Percentiles rank a stretch among this genome's conserved stretches.
phyloP scores from a whole-genome alignment of 1,140 invertebrate species.

The Neoseiulus cucumeris region DNA sequence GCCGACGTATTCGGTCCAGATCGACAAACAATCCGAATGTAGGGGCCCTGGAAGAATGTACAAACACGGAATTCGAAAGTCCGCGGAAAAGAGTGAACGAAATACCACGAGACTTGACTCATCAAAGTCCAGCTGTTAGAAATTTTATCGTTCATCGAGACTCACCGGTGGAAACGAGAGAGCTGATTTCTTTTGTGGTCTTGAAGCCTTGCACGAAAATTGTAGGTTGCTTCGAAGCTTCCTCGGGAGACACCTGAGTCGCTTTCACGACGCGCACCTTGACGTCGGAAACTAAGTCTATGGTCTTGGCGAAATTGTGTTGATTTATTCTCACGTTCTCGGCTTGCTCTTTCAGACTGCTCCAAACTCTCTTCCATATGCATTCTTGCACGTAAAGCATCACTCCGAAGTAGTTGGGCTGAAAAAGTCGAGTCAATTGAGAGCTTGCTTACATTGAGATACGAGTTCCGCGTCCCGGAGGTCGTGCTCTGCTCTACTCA shows the following conservation, averaged over 20 bases:
- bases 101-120: neutral
- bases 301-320: slow-evolving; percentile 2
- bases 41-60: neutral
- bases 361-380: neutral
- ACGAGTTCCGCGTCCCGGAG: no score
- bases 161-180: neutral
- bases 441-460: no score
- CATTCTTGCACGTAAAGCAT: neutral
- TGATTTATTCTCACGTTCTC: neutral
- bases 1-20: slow-evolving; percentile 4
- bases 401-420: neutral
- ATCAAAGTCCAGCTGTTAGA: neutral
- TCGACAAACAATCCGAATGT: neutral
- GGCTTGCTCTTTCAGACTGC: neutral
- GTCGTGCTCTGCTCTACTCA: no score
- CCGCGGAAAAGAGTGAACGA: neutral
- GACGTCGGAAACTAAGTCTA: neutral
- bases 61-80: neutral
- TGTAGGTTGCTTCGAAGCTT: neutral
- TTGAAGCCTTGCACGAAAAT: neutral
- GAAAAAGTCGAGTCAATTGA: neutral
- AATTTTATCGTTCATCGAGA: neutral
- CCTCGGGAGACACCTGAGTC: neutral
- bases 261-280: neutral
- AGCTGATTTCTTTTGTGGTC: neutral